A percentile compares a stretch with the other conserved stretches of the same genome.
These are phyloP conservation scores for Dendronephthya gigantea DNA, from an alignment of 64 coral and sea anemone genomes.

Conservation along the genomic window DNA sequence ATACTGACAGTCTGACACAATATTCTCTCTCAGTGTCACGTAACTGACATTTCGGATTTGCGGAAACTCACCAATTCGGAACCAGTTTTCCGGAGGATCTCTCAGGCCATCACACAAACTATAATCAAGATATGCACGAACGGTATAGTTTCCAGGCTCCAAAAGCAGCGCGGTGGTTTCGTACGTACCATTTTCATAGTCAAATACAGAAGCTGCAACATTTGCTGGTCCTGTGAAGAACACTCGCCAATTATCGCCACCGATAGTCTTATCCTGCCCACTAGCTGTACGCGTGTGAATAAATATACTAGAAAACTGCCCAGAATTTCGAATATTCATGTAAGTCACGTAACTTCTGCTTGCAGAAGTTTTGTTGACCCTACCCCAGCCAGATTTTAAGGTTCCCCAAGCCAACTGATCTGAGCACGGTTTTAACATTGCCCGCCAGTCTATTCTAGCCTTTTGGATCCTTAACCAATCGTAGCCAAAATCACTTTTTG, in stretches of 20 bases:
- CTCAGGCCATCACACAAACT: not conserved
- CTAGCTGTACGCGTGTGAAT: not conserved
- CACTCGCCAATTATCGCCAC: not conserved
- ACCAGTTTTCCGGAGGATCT: constrained; percentile 3
- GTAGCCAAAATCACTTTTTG: too few relatives aligned
- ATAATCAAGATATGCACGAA: not conserved
- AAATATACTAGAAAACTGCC: not conserved
- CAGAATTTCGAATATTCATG: not conserved
- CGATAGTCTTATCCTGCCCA: not conserved
- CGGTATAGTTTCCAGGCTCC: not conserved
- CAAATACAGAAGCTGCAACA: too few relatives aligned
- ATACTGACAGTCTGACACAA: too few relatives aligned
- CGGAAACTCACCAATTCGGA: not conserved
- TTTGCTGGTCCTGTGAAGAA: not conserved
- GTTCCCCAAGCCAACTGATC: not conserved
- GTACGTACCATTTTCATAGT: too few relatives aligned
- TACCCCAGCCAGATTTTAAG: not conserved
- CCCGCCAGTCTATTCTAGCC: not conserved
- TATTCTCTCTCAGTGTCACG: too few relatives aligned
- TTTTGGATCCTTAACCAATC: not conserved
- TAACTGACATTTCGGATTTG: too few relatives aligned
- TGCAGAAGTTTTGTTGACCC: not conserved
- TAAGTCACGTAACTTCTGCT: not conserved
- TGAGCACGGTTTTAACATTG: not conserved
- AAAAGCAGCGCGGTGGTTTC: not conserved